Evolutionary conservation across 2,797 vertebrate species (phyloP), one percentile per base, ranked within the genome.

Genomic region (Melanotaenia boesemani): DNA sequence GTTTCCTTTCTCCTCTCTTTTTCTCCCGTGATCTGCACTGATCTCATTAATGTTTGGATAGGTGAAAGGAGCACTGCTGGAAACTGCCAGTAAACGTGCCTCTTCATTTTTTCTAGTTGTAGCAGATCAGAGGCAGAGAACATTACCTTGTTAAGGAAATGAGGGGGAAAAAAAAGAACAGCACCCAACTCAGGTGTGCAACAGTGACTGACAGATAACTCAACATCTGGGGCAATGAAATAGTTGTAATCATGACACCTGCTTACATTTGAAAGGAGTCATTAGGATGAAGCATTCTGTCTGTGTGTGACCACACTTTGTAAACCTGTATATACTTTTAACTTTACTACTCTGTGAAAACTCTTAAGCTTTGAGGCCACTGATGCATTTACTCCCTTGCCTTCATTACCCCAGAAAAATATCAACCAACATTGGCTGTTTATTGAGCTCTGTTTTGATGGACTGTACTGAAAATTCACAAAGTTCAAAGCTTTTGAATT

Each of bases 31-130:
- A 91, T 90, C 90, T 84, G 79, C 85, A 28, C 85, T 87, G 88
- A 92, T 92, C 90, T 89, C 88, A 92, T 93, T 92, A 92, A 89
- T 75, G 86, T 82, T 83, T 80, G 82, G 80, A 85, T 84, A 72
- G 86, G 79, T 52, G 56, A 87, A 86, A 76, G 85, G 72, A 88
- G 86, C 81, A 52, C 80, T 75, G 73, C 77, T 82, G 73, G 67
- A 87, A 89, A 82, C 70, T 88, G 76, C 70, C 72, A 82, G 87
- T 62, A 67, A 76, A 68, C 64, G 74, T 72, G 72, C 76, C 69
- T 81, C 72, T 76, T 87, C 60, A 68, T 82, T 86, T 84, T 85
- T 86, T 63, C 64, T 70, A 78, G 39, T 70, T 86, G 80, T 88
- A 85, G 75, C 62, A 54, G 79, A 86, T 76, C 74, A 74, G 77